Evolutionary conservation across 2,888 invertebrate species (phyloP).

Genomic region (Meandrusa payeni): DNA sequence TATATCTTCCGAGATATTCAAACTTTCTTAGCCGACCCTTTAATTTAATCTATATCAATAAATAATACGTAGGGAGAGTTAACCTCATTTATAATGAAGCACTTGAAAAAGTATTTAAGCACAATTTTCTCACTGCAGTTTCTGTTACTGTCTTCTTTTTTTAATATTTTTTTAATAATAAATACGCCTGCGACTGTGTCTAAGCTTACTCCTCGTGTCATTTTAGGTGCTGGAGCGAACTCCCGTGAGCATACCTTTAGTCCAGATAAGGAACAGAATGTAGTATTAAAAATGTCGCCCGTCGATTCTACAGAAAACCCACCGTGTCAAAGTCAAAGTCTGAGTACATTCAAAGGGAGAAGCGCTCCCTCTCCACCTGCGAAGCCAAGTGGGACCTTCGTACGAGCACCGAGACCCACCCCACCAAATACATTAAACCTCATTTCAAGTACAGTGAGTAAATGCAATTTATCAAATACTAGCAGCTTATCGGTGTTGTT

Average conservation of each 20-base stretch:
- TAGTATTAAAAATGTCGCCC: constrained; percentile 89
- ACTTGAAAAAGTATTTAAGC: too few species aligned
- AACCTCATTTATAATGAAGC: too few species aligned
- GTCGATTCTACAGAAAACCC: constrained; percentile 76
- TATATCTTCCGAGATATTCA: too few species aligned
- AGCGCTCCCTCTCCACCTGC: constrained; percentile 78
- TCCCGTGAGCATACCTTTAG: constrained; percentile 62
- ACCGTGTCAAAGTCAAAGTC: constrained; percentile 69
- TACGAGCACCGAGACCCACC: constrained; percentile 87
- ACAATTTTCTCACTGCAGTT: too few species aligned
- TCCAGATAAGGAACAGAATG: constrained; percentile 80
- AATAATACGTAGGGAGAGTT: too few species aligned
- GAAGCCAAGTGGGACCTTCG: constrained; percentile 67
- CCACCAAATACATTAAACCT: constrained; percentile 92
- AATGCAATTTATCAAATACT: constrained; percentile 20
- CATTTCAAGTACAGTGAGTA: constrained; percentile 80
- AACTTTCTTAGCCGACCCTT: too few species aligned
- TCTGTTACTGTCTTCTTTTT: too few species aligned
- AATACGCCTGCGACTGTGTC: too few species aligned
- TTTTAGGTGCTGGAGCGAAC: constrained; percentile 63
- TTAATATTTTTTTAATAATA: too few species aligned
- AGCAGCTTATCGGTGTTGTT: constrained; percentile 47
- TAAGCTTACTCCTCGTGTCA: too few species aligned
- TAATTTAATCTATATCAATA: too few species aligned
- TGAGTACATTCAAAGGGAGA: constrained; percentile 86